Evolutionary conservation across 2,888 invertebrate species (phyloP), one percentile per base, ranked within the genome.

Genomic region (Fragum whitleyi): DNA sequence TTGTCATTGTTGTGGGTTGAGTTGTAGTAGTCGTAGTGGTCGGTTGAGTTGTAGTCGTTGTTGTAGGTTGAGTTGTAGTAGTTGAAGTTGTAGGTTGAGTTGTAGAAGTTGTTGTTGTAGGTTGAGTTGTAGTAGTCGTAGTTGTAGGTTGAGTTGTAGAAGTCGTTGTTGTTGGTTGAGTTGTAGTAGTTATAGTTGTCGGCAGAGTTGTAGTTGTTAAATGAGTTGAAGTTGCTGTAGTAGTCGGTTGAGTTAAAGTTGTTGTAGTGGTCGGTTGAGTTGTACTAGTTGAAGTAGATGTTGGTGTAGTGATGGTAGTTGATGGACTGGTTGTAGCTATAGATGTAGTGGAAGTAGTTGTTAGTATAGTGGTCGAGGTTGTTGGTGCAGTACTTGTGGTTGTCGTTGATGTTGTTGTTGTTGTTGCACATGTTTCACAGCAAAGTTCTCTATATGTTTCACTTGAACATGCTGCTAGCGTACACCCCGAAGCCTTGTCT

Each of bases 391-490:
- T 47, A 14, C 7, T 47, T 9, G 47, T 5, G 2, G 47, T 47
- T 9, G 47, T 47, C n/a, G 47, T 47, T 47, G 47, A 47, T 19
- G 47, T 47, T 47, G 47, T 47, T 19, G 47, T 47, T 3, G 47
- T 47, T n/a, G 47, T 47, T 19, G 47, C 57, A 26, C 57, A 57
- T 9, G 57, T 57, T 57, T 28, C 57, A 57, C 57, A 57, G 28
- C 57, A 57, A 26, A 57, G 14, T 28, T 57, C 57, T 19, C 11
- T 3, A 36, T 36, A 6, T 9, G 32, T 9, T 19, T 57, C n/a
- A 47, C 14, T n/a, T n/a, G 5, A 7, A 26, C 57, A 57, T 9
- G 7, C 16, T 28, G 26, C 23, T 11, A 26, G 26, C 5, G 7
- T 57, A 7, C 57, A 57, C 11, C 26, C 26, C 14, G 6, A 26